A percentile compares a stretch with the other conserved stretches of the same genome.
Conservation (phyloP, 2,113 vertebrate genomes). For the Irena cyanogastra region DNA sequence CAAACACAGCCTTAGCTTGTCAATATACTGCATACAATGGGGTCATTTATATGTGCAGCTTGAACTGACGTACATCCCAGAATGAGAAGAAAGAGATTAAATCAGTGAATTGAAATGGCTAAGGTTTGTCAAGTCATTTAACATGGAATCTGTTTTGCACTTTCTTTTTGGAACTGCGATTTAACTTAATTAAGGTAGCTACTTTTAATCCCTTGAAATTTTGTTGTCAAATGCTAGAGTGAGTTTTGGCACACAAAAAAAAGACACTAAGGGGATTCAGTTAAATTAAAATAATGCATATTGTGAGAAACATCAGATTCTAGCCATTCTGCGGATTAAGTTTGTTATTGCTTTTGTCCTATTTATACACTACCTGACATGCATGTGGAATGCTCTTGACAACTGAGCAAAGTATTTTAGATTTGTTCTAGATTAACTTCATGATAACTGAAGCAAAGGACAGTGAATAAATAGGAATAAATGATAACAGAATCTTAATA, state of each 20-base stretch:
- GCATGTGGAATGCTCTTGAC: neutral
- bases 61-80: neutral
- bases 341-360: neutral
- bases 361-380: neutral
- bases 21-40: neutral
- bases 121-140: neutral
- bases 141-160: neutral
- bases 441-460: neutral
- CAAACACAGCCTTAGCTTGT: neutral
- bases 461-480: neutral
- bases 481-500: neutral
- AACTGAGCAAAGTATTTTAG: neutral
- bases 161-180: neutral
- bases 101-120: neutral
- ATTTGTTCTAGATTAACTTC: neutral
- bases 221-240: neutral
- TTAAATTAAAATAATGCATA: neutral
- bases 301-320: neutral
- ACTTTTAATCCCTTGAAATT: neutral
- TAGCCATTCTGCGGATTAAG: neutral
- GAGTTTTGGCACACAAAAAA: neutral
- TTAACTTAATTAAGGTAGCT: neutral
- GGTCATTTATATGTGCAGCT: neutral
- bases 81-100: neutral
- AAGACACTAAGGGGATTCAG: neutral